Conservation (phyloP, 92 coral and sea anemone species). For the Parazoanthus darwini region DNA sequence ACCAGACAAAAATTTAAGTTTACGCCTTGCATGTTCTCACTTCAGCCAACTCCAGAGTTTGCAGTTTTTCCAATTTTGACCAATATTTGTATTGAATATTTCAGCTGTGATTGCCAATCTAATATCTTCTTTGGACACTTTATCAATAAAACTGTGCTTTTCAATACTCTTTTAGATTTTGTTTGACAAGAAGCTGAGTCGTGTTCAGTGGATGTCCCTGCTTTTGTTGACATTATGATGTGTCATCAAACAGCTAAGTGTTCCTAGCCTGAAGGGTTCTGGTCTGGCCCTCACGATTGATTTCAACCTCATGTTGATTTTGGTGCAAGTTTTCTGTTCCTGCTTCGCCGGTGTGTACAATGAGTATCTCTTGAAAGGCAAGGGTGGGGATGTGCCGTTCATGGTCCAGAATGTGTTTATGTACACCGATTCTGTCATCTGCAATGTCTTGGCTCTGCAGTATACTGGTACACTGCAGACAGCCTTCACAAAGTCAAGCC, state of each 20-base stretch:
- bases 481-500: conserved; percentile 81
- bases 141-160: neutral
- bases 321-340: conserved; percentile 95
- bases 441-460: conserved; percentile 73
- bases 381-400: conserved; percentile 88
- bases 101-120: too few relatives aligned
- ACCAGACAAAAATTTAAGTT: too few relatives aligned
- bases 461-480: conserved; percentile 70
- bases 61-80: too few relatives aligned
- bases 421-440: conserved; percentile 88
- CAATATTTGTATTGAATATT: neutral
- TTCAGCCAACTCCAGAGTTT: too few relatives aligned
- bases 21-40: too few relatives aligned
- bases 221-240: conserved; percentile 87
- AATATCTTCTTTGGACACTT: neutral
- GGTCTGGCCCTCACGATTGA: conserved; percentile 72
- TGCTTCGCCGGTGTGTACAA: conserved; percentile 99
- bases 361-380: conserved; percentile 94
- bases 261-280: conserved; percentile 52
- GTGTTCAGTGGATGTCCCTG: conserved; percentile 90
- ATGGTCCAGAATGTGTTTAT: conserved; percentile 93
- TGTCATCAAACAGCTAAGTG: conserved; percentile 81
- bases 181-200: conserved; percentile 80
- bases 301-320: conserved; percentile 77
- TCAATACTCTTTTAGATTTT: conserved; percentile 59